Evolutionary conservation across 64 coral and sea anemone species (phyloP).

Genomic region (Cladopsammia gracilis): DNA sequence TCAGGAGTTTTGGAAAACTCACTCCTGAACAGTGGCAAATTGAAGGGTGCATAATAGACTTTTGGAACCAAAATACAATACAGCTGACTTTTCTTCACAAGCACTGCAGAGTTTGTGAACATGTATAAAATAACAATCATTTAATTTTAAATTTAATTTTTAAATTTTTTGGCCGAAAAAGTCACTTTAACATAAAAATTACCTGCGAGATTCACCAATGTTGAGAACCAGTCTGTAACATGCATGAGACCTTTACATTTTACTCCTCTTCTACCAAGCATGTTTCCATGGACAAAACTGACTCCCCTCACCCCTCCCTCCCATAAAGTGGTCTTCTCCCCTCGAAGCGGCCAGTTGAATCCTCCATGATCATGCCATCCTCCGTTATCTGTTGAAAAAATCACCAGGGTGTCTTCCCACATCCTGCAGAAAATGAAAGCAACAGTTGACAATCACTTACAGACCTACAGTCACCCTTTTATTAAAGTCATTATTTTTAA

Average conservation of each 20-base stretch:
- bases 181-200: neutral
- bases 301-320: conserved; percentile 68
- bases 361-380: conserved; percentile 44
- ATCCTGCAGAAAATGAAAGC: conserved; percentile 12
- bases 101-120: no score
- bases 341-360: conserved; percentile 54
- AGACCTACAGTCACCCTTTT: no score
- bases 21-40: no score
- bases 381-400: conserved; percentile 67
- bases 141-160: no score
- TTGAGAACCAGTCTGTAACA: conserved; percentile 69
- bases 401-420: conserved; percentile 56
- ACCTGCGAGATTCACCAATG: conserved; percentile 58
- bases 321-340: conserved; percentile 66
- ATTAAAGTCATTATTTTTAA: no score
- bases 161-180: no score
- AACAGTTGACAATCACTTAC: neutral
- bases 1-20: no score
- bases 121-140: no score
- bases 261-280: conserved; percentile 35
- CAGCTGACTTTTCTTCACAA: no score
- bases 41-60: no score
- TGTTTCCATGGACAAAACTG: conserved; percentile 55
- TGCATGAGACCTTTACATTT: conserved; percentile 38
- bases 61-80: no score